Evolutionary conservation across 92 coral and sea anemone genomes (phyloP).

Genomic region (Zoanthus sociatus): DNA sequence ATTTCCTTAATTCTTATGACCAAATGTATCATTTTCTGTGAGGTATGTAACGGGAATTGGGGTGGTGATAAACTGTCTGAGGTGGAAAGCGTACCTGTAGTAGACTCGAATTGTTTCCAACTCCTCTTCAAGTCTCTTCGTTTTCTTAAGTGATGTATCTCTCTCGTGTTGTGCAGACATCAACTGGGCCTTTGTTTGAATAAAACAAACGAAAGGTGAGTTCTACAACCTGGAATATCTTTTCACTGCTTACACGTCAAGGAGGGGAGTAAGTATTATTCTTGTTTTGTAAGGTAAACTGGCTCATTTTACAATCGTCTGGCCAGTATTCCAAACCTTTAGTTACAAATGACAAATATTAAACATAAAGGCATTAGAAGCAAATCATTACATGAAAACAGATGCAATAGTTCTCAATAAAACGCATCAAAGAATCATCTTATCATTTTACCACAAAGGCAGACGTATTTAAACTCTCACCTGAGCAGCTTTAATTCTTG

Average conservation of each 20-base stretch:
- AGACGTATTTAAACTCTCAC: slow-evolving; percentile 36
- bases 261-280: background rate
- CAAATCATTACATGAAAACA: background rate
- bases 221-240: background rate
- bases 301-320: no score
- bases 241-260: background rate
- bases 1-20: no score
- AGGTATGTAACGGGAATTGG: no score
- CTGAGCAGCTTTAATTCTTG: slow-evolving; percentile 91
- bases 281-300: background rate
- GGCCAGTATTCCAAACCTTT: no score
- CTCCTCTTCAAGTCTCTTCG: slow-evolving; percentile 94
- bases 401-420: no score
- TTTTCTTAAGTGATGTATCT: slow-evolving; percentile 76
- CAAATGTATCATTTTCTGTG: no score
- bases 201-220: background rate
- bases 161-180: slow-evolving; percentile 87
- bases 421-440: no score
- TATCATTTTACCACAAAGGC: background rate
- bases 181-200: slow-evolving; percentile 71
- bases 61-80: no score
- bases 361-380: no score
- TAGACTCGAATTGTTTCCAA: slow-evolving; percentile 94
- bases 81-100: slow-evolving; percentile 74
- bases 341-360: no score